These are phyloP conservation scores for Xylophagus ater DNA, from an alignment of 2,888 invertebrate genomes.

Conservation along the genomic window DNA sequence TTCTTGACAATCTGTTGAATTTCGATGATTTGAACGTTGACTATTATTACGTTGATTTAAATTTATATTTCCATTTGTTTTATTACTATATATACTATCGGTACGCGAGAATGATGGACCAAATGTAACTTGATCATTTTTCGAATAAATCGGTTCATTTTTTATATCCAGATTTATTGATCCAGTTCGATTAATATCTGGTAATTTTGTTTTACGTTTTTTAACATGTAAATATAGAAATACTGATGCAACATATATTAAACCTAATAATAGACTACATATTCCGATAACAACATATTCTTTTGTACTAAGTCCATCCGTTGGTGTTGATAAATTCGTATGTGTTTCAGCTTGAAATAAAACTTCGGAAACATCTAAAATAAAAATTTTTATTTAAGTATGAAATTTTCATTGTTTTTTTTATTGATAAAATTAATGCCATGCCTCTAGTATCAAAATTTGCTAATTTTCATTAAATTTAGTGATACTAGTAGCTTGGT, in stretches of 20 bases:
- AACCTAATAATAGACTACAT: conserved; percentile 70
- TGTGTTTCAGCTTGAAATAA: conserved; percentile 58
- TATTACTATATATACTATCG: conserved; percentile 34
- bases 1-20: too few relatives aligned
- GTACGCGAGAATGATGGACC: conserved; percentile 35
- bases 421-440: too few relatives aligned
- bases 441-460: too few relatives aligned
- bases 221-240: conserved; percentile 70
- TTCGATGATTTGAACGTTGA: conserved; percentile 26
- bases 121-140: conserved; percentile 38
- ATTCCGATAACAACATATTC: conserved; percentile 78
- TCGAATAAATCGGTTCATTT: conserved; percentile 41
- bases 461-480: too few relatives aligned
- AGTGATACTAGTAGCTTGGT: too few relatives aligned
- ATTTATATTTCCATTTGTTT: conserved; percentile 30
- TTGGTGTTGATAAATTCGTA: conserved; percentile 43
- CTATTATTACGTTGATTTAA: conserved; percentile 25
- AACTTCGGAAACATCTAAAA: conserved; percentile 68
- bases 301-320: conserved; percentile 54
- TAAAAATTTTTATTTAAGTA: too few relatives aligned
- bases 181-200: conserved; percentile 29
- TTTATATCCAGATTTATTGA: conserved; percentile 30
- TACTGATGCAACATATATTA: conserved; percentile 77
- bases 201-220: conserved; percentile 43
- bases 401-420: background rate